Evolutionary conservation across 2,888 invertebrate species (phyloP).

Genomic region (Cerastis rubricosa): DNA sequence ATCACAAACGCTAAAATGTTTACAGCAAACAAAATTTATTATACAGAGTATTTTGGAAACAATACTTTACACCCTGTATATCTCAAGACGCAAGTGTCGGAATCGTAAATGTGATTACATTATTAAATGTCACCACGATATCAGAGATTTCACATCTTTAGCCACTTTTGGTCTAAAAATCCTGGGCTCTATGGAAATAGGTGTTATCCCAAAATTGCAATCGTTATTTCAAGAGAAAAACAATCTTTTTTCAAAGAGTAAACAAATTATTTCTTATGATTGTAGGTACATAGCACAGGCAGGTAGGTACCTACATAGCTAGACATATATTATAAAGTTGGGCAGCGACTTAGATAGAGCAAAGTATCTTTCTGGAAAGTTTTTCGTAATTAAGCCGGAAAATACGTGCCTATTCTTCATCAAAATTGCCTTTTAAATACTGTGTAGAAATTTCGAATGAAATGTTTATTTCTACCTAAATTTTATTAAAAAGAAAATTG

Average conservation of each 20-base stretch:
- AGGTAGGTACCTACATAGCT: neutral
- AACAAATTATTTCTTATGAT: neutral
- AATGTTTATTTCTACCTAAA: neutral
- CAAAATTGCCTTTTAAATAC: slow-evolving; percentile 32
- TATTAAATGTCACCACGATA: neutral
- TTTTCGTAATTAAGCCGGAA: slow-evolving; percentile 4
- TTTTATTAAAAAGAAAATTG: slow-evolving; percentile 29
- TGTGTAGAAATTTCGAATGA: neutral
- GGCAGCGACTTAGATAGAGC: neutral
- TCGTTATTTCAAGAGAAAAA: no score
- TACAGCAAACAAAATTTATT: no score
- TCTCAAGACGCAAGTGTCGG: no score
- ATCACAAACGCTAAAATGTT: neutral
- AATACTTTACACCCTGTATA: no score
- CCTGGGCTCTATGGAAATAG: no score
- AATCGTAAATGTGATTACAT: no score
- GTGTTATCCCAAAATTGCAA: no score
- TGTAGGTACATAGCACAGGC: neutral
- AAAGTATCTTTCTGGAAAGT: neutral
- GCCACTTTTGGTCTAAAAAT: no score
- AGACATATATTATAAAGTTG: no score
- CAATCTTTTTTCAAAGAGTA: neutral
- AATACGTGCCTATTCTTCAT: slow-evolving; percentile 8
- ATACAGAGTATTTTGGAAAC: no score
- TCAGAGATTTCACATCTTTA: neutral